phyloP scores from a whole-genome alignment of 2,797 vertebrate species.

The Pipistrellus pygmaeus region DNA sequence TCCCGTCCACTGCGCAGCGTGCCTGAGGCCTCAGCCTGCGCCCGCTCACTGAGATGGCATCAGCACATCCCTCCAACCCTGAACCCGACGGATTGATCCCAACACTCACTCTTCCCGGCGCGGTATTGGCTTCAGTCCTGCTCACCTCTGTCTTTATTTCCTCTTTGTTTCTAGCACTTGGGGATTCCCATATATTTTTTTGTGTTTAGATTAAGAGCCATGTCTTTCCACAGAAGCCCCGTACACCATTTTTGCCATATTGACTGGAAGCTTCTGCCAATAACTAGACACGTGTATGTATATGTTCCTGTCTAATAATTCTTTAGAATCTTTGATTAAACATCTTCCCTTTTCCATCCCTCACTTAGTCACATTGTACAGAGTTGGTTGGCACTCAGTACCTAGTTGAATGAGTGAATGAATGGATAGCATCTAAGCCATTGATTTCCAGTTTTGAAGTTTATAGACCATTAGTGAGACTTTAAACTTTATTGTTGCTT shows the following conservation, averaged over 20 bases:
- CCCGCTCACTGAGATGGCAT: not conserved
- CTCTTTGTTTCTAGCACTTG: slow-evolving; percentile 27
- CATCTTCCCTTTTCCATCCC: not conserved
- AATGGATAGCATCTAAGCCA: not conserved
- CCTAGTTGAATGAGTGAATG: slow-evolving; percentile 8
- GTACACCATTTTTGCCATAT: not conserved
- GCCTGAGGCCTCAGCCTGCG: not conserved
- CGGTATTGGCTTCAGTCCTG: not conserved
- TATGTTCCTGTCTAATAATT: not conserved
- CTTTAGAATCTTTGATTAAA: slow-evolving; percentile 36
- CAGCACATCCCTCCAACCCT: not conserved
- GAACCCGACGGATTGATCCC: not conserved
- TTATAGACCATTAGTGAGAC: not conserved
- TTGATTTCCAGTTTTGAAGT: not conserved
- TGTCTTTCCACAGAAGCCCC: not conserved
- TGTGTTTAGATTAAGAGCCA: slow-evolving; percentile 19
- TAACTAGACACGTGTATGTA: not conserved
- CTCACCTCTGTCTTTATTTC: not conserved
- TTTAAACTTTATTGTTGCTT: slow-evolving; percentile 19
- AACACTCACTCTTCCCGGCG: not conserved
- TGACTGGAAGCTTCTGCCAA: not conserved
- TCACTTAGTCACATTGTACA: not conserved
- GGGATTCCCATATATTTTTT: slow-evolving; percentile 29
- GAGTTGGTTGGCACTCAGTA: not conserved
- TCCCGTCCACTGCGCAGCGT: not conserved